Evolutionary conservation across 1,140 invertebrate species (phyloP).

Genomic region (Drosophila navojoa): DNA sequence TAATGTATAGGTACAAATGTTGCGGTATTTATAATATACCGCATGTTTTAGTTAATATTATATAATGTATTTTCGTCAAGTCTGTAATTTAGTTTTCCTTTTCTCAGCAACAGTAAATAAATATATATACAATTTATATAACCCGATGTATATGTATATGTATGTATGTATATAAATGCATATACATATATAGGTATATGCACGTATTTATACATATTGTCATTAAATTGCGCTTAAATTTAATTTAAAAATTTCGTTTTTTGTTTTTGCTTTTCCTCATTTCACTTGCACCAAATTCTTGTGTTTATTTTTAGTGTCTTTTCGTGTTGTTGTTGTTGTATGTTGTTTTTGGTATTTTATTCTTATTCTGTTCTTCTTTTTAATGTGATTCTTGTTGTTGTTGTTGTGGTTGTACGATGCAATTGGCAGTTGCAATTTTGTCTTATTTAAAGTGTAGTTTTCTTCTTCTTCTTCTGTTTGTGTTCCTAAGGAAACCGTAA

Average conservation of each 20-base stretch:
- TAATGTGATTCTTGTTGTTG: slow-evolving; percentile 28
- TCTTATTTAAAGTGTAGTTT: slow-evolving; percentile 6
- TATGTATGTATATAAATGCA: slow-evolving; percentile 20
- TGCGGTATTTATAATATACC: slow-evolving; percentile 21
- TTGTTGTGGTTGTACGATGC: slow-evolving; percentile 63
- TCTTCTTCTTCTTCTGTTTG: slow-evolving; percentile 2
- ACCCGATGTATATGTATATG: slow-evolving; percentile 2
- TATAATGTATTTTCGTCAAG: slow-evolving; percentile 42
- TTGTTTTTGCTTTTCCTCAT: slow-evolving; percentile 19
- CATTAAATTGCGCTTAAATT: slow-evolving; percentile 45
- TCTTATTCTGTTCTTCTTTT: background rate
- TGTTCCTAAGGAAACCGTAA: slow-evolving; percentile 31
- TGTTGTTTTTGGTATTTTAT: slow-evolving; percentile 12
- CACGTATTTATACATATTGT: slow-evolving; percentile 19
- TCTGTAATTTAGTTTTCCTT: slow-evolving; percentile 30
- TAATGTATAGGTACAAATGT: slow-evolving; percentile 46
- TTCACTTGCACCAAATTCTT: slow-evolving; percentile 32
- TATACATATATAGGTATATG: slow-evolving; percentile 13
- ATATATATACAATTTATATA: background rate
- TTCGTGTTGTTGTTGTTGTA: slow-evolving; percentile 21
- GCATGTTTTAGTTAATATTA: slow-evolving; percentile 19
- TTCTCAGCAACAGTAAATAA: too few species aligned
- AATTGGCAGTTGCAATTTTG: slow-evolving; percentile 72
- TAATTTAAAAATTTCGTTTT: slow-evolving; percentile 18
- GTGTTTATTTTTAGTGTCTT: slow-evolving; percentile 49